Evolutionary conservation across 1,140 invertebrate species (phyloP), one percentile per base, ranked within the genome.

Genomic region (Aphidius gifuensis): DNA sequence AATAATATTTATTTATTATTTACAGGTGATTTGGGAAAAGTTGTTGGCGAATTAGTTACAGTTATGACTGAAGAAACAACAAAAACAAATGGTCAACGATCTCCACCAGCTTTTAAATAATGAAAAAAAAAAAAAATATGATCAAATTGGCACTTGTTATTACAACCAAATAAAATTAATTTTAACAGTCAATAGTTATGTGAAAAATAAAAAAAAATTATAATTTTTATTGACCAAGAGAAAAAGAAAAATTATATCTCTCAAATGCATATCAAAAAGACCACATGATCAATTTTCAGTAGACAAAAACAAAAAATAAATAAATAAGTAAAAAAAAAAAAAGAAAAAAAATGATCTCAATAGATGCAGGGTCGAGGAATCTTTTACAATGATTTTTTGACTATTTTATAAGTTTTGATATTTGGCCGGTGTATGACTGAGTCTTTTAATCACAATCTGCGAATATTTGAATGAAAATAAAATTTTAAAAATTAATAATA

Each of bases 21-120:
- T 83, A 7, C 80, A 86, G 91, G 90, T 75, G 91, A 94, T 75
- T 82, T 94, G 66, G 90, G 91, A 38, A 89, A 89, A 81, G 92
- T 90, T 61, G 90, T 95, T 54, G 91, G 92, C 72, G 88, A 91
- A 75, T 81, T 94, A 68, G 93, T 95, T 64, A 91, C 90, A 60
- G 91, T 92, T 45, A 94, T 96, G 86, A 92, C 89, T 56, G 90
- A 92, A 71, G 90, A 92, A 69, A 60, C 69, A 53, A 65, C 74
- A 40, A 79, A 76, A 64, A 71, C 74, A 55, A 79, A 81, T 62
- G 77, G 76, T 43, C 74, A 79, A 56, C 73, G 77, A 64, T 74
- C 74, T 56, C 78, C 78, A 44, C 78, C 79, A 40, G 77, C 76
- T 67, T 80, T 80, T 56, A 81, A 81, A 69, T 73, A 75, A 76